Percentiles rank a stretch among this genome's conserved stretches.
phyloP scores from a whole-genome alignment of 2,113 vertebrate species.

The Salvelinus sp. region DNA sequence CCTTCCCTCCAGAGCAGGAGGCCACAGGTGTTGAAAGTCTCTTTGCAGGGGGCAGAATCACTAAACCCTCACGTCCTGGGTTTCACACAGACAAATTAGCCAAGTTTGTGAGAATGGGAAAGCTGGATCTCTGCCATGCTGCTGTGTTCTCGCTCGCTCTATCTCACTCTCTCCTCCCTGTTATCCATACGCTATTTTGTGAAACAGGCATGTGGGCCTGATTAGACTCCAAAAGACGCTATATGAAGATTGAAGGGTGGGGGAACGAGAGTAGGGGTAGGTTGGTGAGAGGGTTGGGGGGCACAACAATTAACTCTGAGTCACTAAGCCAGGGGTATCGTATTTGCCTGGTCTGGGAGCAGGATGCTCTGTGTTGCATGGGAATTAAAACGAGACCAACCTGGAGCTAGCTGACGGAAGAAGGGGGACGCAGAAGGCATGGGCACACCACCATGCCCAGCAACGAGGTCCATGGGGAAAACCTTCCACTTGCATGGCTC shows the following conservation, averaged over 20 bases:
- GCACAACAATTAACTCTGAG: constrained; percentile 50
- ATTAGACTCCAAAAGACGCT: constrained; percentile 59
- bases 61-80: constrained; percentile 19
- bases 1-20: not conserved
- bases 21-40: constrained; percentile 16
- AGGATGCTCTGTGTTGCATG: constrained; percentile 46
- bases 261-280: constrained; percentile 5
- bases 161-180: constrained; percentile 31
- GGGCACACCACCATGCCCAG: not conserved
- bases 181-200: constrained; percentile 50
- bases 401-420: constrained; percentile 31
- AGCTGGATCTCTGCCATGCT: constrained; percentile 44
- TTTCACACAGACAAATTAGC: constrained; percentile 45
- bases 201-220: constrained; percentile 60
- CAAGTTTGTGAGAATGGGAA: constrained; percentile 46
- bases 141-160: not conserved
- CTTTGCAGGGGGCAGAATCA: constrained; percentile 5
- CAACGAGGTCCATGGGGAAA: not conserved
- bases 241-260: constrained; percentile 39
- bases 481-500: not conserved
- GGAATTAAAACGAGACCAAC: constrained; percentile 55
- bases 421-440: not conserved
- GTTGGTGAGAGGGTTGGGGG: constrained; percentile 11
- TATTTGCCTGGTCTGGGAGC: constrained; percentile 47
- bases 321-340: constrained; percentile 46